Base-by-base conservation (phyloP, 2,888 invertebrate species). In the Branchellion lobata region DNA sequence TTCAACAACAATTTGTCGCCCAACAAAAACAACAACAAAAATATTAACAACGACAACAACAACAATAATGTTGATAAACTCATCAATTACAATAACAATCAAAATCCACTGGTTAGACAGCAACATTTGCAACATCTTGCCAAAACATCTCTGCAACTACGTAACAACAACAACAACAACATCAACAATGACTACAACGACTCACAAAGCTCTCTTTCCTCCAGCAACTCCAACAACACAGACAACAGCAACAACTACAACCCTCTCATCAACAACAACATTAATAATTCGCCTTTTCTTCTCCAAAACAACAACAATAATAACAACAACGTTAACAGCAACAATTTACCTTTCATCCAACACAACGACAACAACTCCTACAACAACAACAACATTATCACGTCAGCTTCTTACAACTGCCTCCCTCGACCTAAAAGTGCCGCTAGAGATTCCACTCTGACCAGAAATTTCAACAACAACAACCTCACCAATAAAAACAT, bases 221-320 rank as follows among this genome's bases (percentile, higher is more conserved):
- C 61, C 61, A 57, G 24, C 61, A 57, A 57, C n/a, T 24, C 61
- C 21, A 24, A 18, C 61, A 57, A 57, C 24, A 24, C 61, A n/a
- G 40, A 40, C 14, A 14, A 5, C 14, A 40, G 40, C 40, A 40
- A 40, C 61, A 57, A 18, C 21, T n/a, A 57, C 61, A 57, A 31
- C 33, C 65, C 65, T 27, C 65, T 65, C 65, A 65, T 5, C 65
- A 65, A 65, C 65, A 65, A 65, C 65, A 65, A 65, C 65, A n/a
- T n/a, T n/a, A n/a, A n/a, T n/a, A n/a, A n/a, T n/a, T n/a, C n/a
- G n/a, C n/a, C n/a, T n/a, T n/a, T n/a, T n/a, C n/a, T n/a, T n/a
- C n/a, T n/a, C n/a, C 5, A 40, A 5, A 57, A 18, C 21, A 18
- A 57, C 61, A 57, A 31, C 33, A n/a, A 24, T 3, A 31, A 14